A percentile compares a stretch with the other conserved stretches of the same genome.
Evolutionary conservation across 2,888 invertebrate species (phyloP).

Genomic region (Argyresthia goedartella): DNA sequence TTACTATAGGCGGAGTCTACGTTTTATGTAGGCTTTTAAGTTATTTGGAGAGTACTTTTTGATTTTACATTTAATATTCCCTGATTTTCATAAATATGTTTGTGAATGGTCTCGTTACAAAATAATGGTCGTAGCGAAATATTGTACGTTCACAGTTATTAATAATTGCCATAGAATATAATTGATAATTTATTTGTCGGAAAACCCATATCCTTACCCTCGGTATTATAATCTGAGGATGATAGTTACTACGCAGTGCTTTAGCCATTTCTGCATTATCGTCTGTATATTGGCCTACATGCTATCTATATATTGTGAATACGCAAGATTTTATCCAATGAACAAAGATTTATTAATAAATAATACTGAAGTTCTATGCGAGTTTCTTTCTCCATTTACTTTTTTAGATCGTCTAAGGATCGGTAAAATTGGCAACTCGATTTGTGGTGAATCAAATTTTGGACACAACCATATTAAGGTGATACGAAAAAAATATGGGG

Average conservation of each 20-base stretch:
- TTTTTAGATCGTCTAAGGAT: too few relatives aligned
- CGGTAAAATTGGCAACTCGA: too few relatives aligned
- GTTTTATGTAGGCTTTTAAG: slow-evolving; percentile 65
- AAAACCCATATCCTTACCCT: neutral
- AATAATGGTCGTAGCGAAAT: neutral
- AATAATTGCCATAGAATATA: slow-evolving; percentile 2
- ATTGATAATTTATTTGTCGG: neutral
- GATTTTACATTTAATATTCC: slow-evolving; percentile 13
- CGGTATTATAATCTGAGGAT: slow-evolving; percentile 1
- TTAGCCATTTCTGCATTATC: neutral
- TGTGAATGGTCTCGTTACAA: neutral
- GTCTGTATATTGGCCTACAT: neutral
- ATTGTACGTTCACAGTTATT: neutral
- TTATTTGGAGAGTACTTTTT: slow-evolving; percentile 42
- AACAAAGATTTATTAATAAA: slow-evolving; percentile 49
- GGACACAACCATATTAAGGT: too few relatives aligned
- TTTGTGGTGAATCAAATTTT: too few relatives aligned
- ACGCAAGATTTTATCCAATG: slow-evolving; percentile 19
- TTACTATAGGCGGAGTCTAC: slow-evolving; percentile 32
- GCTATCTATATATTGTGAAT: slow-evolving; percentile 2
- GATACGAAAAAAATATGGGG: too few relatives aligned
- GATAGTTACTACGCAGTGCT: neutral
- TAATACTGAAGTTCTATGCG: slow-evolving; percentile 28
- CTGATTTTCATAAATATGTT: neutral
- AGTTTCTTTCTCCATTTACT: neutral